phyloP scores from a whole-genome alignment of 2,113 vertebrate species.

The Lichenostomus cassidix region DNA sequence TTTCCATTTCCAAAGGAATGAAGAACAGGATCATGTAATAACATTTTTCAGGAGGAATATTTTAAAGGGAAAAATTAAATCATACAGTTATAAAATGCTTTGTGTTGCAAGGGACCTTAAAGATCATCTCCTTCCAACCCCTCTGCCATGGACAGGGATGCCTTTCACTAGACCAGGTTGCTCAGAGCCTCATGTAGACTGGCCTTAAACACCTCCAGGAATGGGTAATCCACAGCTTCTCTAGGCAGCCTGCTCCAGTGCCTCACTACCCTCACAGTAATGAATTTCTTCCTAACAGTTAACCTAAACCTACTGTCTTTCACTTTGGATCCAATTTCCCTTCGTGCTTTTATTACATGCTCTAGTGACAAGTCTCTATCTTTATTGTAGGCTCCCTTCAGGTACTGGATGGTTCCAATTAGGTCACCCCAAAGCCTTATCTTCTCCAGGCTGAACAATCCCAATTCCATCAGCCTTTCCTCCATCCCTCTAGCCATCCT shows the following conservation, averaged over 20 bases:
- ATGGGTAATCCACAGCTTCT: background rate
- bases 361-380: background rate
- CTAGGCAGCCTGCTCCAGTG: background rate
- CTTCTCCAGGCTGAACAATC: background rate
- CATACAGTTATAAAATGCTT: background rate
- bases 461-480: background rate
- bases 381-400: background rate
- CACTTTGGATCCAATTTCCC: background rate
- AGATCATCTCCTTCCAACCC: background rate
- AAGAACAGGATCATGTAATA: background rate
- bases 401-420: background rate
- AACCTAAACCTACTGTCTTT: background rate
- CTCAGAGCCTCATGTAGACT: background rate
- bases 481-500: background rate
- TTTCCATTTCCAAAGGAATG: background rate
- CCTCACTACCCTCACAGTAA: background rate
- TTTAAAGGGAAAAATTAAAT: background rate
- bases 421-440: background rate
- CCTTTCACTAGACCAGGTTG: background rate
- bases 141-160: background rate
- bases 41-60: background rate
- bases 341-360: background rate
- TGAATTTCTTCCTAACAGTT: background rate
- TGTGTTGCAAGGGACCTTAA: background rate
- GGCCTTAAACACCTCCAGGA: background rate